phyloP scores from a whole-genome alignment of 1,140 invertebrate genomes.

The Bombus turneri region DNA sequence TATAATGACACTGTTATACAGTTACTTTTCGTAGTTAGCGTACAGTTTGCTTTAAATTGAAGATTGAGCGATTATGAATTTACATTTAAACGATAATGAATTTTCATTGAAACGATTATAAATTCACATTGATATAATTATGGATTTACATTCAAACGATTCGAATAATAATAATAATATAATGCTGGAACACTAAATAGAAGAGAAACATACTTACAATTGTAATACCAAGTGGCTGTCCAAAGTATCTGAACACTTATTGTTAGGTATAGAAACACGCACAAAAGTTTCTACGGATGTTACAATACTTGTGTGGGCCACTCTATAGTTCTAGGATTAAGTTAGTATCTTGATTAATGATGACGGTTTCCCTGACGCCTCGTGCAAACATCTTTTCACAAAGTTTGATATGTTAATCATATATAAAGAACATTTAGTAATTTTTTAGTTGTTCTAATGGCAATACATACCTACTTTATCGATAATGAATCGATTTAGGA shows the following conservation, averaged over 20 bases:
- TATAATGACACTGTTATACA: background rate
- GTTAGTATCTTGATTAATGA: background rate
- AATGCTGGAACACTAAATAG: background rate
- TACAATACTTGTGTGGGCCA: no score
- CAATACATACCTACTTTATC: background rate
- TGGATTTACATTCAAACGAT: background rate
- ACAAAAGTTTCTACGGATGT: no score
- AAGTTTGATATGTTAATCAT: background rate
- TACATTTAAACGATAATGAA: background rate
- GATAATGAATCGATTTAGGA: slow-evolving; percentile 9
- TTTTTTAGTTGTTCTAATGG: background rate
- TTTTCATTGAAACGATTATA: background rate
- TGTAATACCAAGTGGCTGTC: background rate
- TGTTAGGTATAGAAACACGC: no score
- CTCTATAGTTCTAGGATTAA: no score
- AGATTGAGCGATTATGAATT: background rate
- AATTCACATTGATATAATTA: no score
- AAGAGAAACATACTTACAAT: background rate
- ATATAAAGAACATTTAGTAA: background rate
- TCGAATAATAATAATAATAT: background rate
- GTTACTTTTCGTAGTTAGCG: background rate
- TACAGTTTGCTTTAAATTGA: background rate
- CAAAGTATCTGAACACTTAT: background rate
- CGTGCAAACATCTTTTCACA: background rate
- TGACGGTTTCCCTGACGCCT: background rate